Base-by-base conservation (phyloP, 2,113 vertebrate genomes). In the Aepyceros melampus region DNA sequence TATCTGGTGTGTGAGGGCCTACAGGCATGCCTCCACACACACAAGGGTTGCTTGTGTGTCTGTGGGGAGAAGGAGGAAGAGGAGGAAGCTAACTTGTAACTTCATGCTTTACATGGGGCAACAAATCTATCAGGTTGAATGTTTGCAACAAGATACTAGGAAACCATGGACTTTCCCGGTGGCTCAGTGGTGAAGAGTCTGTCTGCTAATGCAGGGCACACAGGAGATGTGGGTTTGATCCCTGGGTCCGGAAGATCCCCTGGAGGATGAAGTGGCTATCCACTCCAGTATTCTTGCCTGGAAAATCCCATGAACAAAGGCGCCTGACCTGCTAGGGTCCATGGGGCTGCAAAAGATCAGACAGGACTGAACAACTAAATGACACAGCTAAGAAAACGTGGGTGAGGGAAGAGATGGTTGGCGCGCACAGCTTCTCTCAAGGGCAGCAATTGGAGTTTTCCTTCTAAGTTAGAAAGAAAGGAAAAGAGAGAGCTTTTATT, bases 401-500 rank as follows among this genome's bases (percentile, higher is more conserved):
- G 17, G 49, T n/a, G 74, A 58, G 53, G 40, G 36, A 58, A 29
- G 3, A 60, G 76, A 92, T 71, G 95, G 58, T 90, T 56, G 84
- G 51, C 97, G 7, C 21, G 81, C 23, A 79, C 90, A 71, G 19
- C 95, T 97, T 96, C 56, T 94, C 81, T 97, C 89, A 25, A 33
- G 16, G 91, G 90, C 5, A 97, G 76, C 10, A 33, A 21, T 49
- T 92, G 14, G 1, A 87, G 29, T 95, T 88, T 85, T 95, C 25
- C 29, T 95, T 97, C 64, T 93, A 91, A 96, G 95, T 67, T 87
- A 97, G 55, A 84, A 71, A 58, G 84, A 97, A 67, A 45, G 79
- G 95, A 93, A 14, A 31, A 97, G 94, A 89, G 36, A 86, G 23
- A 82, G 67, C 21, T 83, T 97, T 96, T 96, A 36, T 96, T 93